phyloP scores from a whole-genome alignment of 2,113 vertebrate genomes.

The rat (Rattus norvegicus) region DNA sequence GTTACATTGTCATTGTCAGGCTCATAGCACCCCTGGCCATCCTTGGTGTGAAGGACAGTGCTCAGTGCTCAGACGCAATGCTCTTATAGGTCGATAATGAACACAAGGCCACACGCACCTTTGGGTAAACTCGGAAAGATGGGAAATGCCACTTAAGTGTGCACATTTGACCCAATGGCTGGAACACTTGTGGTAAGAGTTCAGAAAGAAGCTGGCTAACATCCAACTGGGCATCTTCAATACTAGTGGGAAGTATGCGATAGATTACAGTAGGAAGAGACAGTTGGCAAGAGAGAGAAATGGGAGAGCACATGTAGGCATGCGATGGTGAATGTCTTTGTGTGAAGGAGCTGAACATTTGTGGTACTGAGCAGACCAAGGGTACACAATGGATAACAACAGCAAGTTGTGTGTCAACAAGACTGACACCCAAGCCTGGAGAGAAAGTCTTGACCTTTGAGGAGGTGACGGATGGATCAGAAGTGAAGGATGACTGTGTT shows the following conservation, averaged over 20 bases:
- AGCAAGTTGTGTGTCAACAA: not conserved
- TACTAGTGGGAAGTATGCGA: not conserved
- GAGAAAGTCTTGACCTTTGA: too few species aligned
- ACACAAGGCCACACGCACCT: too few species aligned
- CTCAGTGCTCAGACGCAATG: not conserved
- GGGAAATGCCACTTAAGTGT: too few species aligned
- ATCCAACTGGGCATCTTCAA: too few species aligned
- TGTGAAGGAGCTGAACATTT: not conserved
- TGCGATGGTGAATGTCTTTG: not conserved
- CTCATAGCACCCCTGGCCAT: not conserved
- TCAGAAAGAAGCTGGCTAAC: too few species aligned
- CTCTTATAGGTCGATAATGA: not conserved
- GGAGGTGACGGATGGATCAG: too few species aligned
- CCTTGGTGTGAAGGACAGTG: not conserved
- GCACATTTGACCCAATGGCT: too few species aligned
- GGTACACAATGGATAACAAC: not conserved
- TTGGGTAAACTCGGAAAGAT: not conserved
- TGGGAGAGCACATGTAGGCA: rapidly evolving
- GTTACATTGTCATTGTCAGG: not conserved
- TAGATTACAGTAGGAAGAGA: not conserved
- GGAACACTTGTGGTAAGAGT: too few species aligned
- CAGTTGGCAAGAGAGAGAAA: not conserved
- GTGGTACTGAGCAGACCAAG: not conserved
- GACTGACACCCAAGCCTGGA: not conserved
- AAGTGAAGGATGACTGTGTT: not conserved